Evolutionary conservation across 2,797 vertebrate genomes (phyloP).

Genomic region (Leuciscus waleckii): DNA sequence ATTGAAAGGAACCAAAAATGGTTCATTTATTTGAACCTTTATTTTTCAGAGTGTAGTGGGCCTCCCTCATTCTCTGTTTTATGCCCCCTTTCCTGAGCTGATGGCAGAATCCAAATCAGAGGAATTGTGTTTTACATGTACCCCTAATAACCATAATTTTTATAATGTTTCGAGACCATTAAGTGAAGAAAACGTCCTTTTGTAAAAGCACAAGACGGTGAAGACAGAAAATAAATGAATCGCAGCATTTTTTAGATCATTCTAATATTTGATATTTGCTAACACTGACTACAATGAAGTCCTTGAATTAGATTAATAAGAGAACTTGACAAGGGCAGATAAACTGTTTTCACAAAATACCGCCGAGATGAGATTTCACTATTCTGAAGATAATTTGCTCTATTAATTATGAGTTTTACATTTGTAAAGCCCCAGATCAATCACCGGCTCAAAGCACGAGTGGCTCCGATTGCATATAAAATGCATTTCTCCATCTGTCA

Average conservation of each 20-base stretch:
- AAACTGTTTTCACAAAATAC: constrained; percentile 58
- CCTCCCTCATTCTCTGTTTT: not conserved
- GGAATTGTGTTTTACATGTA: constrained; percentile 2
- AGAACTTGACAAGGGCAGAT: constrained; percentile 58
- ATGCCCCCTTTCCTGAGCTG: not conserved
- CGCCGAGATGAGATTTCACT: constrained; percentile 49
- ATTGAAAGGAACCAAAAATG: no score
- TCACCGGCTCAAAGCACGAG: constrained; percentile 32
- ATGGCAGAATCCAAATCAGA: not conserved
- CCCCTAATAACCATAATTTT: not conserved
- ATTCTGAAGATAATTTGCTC: constrained; percentile 58
- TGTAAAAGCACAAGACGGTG: not conserved
- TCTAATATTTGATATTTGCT: constrained; percentile 52
- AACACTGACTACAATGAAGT: constrained; percentile 33
- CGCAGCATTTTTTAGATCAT: constrained; percentile 36
- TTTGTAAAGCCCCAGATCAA: constrained; percentile 60
- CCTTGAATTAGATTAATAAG: constrained; percentile 56
- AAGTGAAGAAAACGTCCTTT: constrained; percentile 30
- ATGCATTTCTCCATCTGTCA: constrained; percentile 67
- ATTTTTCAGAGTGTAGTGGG: not conserved
- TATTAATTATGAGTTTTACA: constrained; percentile 64
- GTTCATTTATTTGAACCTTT: no score
- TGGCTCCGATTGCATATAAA: constrained; percentile 66
- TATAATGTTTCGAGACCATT: constrained; percentile 21
- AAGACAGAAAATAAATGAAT: constrained; percentile 30